phyloP scores from a whole-genome alignment of 2,113 vertebrate species.

The Anarhynchus alexandrinus region DNA sequence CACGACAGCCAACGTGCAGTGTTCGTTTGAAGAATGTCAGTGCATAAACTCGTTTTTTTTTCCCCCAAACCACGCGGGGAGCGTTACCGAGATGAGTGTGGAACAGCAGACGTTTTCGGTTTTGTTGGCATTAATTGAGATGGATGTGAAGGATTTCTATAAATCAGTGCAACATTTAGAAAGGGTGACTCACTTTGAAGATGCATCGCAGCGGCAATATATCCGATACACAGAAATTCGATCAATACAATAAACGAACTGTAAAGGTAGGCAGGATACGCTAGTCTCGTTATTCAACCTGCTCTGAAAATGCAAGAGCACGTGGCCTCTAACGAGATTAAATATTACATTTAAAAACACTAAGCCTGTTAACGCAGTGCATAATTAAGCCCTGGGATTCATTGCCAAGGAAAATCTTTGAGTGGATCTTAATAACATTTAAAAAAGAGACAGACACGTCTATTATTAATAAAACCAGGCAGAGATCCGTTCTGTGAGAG shows the following conservation, averaged over 20 bases:
- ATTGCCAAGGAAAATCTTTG: slow-evolving; percentile 31
- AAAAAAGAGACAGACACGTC: not conserved
- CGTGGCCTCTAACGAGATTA: not conserved
- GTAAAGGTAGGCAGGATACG: accelerated
- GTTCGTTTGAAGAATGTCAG: not conserved
- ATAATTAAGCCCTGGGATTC: slow-evolving; percentile 17
- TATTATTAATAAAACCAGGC: slow-evolving; percentile 25
- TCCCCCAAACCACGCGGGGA: not conserved
- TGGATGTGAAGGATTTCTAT: not conserved
- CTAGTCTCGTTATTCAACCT: not conserved
- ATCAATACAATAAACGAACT: not conserved
- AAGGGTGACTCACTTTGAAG: not conserved
- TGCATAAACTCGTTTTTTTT: not conserved
- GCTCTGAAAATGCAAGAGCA: not conserved
- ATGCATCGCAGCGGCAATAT: accelerated
- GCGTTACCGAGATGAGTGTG: not conserved
- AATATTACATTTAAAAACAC: not conserved
- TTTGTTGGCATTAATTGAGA: not conserved
- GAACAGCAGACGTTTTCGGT: not conserved
- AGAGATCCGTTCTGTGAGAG: not conserved
- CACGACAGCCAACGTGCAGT: accelerated
- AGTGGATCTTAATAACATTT: slow-evolving; percentile 12
- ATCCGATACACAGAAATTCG: not conserved
- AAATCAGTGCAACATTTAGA: not conserved
- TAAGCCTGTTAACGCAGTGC: not conserved